Conservation (phyloP, 2,888 invertebrate species). For the Alsophila aescularia region DNA sequence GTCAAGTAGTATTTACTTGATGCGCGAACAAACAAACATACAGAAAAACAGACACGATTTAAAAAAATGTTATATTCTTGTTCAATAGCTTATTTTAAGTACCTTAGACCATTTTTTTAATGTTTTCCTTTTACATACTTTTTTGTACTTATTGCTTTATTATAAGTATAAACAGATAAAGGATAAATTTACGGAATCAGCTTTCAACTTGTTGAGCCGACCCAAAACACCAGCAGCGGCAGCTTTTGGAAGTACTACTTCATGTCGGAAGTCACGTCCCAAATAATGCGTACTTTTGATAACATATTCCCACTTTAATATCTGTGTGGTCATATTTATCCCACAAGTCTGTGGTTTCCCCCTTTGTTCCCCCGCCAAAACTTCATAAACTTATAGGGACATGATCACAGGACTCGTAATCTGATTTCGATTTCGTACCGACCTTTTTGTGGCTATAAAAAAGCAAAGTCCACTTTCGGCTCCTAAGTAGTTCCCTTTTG, state of each 20-base stretch:
- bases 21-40: too few relatives aligned
- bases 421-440: constrained; percentile 74
- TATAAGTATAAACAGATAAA: too few relatives aligned
- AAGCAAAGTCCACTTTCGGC: constrained; percentile 62
- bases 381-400: constrained; percentile 68
- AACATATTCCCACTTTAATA: constrained; percentile 53
- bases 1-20: too few relatives aligned
- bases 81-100: too few relatives aligned
- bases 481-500: constrained; percentile 57
- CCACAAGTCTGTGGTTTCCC: constrained; percentile 54
- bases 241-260: constrained; percentile 43
- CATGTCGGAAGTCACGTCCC: constrained; percentile 64
- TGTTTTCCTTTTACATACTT: too few relatives aligned
- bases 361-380: constrained; percentile 62
- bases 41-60: too few relatives aligned
- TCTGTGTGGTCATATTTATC: constrained; percentile 58
- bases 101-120: too few relatives aligned
- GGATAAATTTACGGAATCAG: too few relatives aligned
- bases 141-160: too few relatives aligned
- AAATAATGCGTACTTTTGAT: constrained; percentile 51
- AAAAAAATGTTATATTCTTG: too few relatives aligned
- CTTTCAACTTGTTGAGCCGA: constrained; percentile 9
- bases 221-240: constrained; percentile 39
- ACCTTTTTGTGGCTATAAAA: constrained; percentile 74
- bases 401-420: constrained; percentile 73